These are phyloP conservation scores for Styela clava DNA, from an alignment of 23 tunicate species.

Conservation along the genomic window DNA sequence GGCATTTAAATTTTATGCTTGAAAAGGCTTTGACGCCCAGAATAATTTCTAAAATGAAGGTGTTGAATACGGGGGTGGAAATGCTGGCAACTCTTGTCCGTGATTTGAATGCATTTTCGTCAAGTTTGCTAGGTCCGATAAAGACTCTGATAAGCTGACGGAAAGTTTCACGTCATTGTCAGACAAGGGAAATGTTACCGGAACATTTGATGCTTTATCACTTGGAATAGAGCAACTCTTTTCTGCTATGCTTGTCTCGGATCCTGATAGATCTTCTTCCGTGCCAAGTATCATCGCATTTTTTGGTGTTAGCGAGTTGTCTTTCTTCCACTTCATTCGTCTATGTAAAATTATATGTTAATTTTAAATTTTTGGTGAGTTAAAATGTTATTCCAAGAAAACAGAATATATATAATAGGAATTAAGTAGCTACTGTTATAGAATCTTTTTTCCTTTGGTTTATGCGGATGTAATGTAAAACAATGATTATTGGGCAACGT, in stretches of 20 bases:
- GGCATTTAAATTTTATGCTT: too few relatives aligned
- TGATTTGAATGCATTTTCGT: background rate
- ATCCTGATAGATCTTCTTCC: conserved; percentile 18
- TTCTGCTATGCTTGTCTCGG: background rate
- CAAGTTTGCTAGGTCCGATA: background rate
- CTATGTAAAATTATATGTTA: conserved; percentile 26
- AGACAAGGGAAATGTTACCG: background rate
- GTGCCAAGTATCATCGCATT: background rate
- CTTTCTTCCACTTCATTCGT: conserved; percentile 93
- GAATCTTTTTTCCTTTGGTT: too few relatives aligned
- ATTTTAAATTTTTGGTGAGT: background rate
- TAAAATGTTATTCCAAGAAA: background rate
- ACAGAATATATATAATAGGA: too few relatives aligned
- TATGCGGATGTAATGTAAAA: too few relatives aligned
- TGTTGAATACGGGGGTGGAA: background rate
- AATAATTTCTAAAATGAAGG: too few relatives aligned
- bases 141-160: background rate
- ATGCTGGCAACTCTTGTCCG: background rate
- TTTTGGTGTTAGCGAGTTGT: conserved; percentile 29
- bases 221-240: background rate
- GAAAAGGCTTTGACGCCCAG: too few relatives aligned
- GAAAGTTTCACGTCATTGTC: background rate
- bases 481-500: too few relatives aligned
- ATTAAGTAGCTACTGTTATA: too few relatives aligned
- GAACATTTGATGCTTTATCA: background rate